A percentile compares a stretch with the other conserved stretches of the same genome.
Evolutionary conservation across 2,797 vertebrate species (phyloP).

Genomic region (Steatocranus sp.): DNA sequence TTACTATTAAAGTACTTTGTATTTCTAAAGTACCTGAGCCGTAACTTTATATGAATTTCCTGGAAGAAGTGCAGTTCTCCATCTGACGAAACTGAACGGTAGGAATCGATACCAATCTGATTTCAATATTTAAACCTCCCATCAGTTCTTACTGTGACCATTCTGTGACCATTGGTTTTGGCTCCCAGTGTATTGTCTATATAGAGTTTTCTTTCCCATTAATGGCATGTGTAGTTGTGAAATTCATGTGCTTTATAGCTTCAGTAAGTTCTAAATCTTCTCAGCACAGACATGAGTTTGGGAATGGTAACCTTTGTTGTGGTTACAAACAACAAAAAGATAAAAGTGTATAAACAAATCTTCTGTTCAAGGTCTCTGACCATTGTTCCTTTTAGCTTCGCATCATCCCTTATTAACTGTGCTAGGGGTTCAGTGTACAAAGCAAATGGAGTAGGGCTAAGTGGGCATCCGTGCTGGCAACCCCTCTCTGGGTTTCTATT

Average conservation of each 20-base stretch:
- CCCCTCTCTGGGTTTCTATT: background rate
- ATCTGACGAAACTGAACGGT: accelerated
- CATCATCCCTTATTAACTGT: background rate
- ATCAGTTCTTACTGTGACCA: background rate
- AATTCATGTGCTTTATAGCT: background rate
- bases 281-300: background rate
- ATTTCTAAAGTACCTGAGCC: background rate
- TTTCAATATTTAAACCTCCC: background rate
- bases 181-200: background rate
- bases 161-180: background rate
- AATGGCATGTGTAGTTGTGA: background rate
- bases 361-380: background rate
- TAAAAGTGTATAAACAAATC: background rate
- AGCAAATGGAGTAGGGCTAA: background rate
- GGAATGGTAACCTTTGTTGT: background rate
- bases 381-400: background rate
- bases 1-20: background rate
- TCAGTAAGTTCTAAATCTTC: background rate
- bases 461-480: background rate
- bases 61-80: background rate
- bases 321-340: background rate
- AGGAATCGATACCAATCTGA: background rate
- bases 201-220: background rate
- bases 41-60: background rate
- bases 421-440: background rate